Evolutionary conservation across 2,888 invertebrate species (phyloP).

Genomic region (Lapara coniferarum): DNA sequence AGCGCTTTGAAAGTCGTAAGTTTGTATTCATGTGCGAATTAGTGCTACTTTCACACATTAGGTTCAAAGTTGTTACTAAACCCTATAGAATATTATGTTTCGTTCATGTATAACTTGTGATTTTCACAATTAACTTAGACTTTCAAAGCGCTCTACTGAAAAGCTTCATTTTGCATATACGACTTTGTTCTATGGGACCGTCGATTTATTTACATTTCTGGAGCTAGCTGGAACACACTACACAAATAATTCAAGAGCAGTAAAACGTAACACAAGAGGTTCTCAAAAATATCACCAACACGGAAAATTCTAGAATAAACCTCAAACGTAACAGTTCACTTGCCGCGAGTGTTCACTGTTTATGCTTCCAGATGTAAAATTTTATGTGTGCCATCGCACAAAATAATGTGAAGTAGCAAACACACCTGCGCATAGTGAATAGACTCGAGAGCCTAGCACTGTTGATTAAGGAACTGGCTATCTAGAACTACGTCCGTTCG

Average conservation of each 20-base stretch:
- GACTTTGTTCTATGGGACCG: too few relatives aligned
- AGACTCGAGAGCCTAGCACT: background rate
- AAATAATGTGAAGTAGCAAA: background rate
- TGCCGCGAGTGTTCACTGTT: slow-evolving; percentile 7
- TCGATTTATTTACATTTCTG: too few relatives aligned
- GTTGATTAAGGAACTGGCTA: slow-evolving; percentile 4
- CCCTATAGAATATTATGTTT: too few relatives aligned
- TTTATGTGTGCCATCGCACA: background rate
- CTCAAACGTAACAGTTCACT: slow-evolving; percentile 2
- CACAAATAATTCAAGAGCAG: background rate
- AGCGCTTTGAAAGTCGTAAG: too few relatives aligned
- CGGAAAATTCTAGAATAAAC: slow-evolving; percentile 9
- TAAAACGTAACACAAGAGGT: slow-evolving; percentile 1
- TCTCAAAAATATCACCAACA: background rate
- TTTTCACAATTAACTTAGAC: too few relatives aligned
- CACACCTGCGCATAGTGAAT: slow-evolving; percentile 6
- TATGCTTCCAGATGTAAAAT: slow-evolving; percentile 15
- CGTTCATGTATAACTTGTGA: too few relatives aligned
- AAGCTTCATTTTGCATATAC: too few relatives aligned
- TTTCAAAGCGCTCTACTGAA: too few relatives aligned
- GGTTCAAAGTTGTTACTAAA: too few relatives aligned
- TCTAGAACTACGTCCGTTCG: background rate
- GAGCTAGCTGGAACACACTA: background rate
- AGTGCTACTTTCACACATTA: too few relatives aligned
- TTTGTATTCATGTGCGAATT: too few relatives aligned